Conservation (phyloP, 2,797 vertebrate species). For the Stomatorhinus walkeri region DNA sequence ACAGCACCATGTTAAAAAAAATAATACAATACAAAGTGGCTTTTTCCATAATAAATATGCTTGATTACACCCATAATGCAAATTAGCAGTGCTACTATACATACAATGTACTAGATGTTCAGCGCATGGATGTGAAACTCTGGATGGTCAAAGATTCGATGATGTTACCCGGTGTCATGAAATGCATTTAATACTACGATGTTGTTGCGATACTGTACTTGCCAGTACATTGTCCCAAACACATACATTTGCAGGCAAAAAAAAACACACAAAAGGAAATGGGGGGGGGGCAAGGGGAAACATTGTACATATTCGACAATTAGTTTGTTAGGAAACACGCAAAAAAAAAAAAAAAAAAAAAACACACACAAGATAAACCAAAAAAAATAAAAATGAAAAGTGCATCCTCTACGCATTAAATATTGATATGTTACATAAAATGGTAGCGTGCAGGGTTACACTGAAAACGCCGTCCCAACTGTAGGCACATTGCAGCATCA, state of each 20-base stretch:
- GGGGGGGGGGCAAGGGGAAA: conserved; percentile 29
- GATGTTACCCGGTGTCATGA: conserved; percentile 39
- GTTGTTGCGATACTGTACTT: conserved; percentile 47
- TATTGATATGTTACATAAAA: conserved; percentile 84
- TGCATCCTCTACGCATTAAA: conserved; percentile 78
- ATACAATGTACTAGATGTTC: conserved; percentile 51
- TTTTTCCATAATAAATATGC: conserved; percentile 67
- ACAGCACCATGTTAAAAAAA: conserved; percentile 63
- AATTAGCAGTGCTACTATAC: conserved; percentile 49
- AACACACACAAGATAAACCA: background rate
- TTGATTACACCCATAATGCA: conserved; percentile 52
- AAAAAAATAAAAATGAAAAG: conserved; percentile 55
- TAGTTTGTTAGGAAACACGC: conserved; percentile 45
- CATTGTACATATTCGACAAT: conserved; percentile 44
- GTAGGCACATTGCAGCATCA: conserved; percentile 86
- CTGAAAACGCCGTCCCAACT: conserved; percentile 78
- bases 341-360: conserved; percentile 46
- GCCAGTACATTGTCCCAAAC: conserved; percentile 53
- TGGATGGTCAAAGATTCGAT: conserved; percentile 51
- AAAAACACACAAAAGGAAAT: conserved; percentile 32
- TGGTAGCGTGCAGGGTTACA: conserved; percentile 70
- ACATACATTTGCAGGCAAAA: conserved; percentile 34
- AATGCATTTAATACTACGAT: conserved; percentile 45
- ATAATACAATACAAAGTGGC: conserved; percentile 57
- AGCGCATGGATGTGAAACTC: conserved; percentile 48